Percentiles rank a stretch among this genome's conserved stretches.
These are phyloP conservation scores for Zingel zingel DNA, from an alignment of 2,113 vertebrate genomes.

Conservation along the genomic window DNA sequence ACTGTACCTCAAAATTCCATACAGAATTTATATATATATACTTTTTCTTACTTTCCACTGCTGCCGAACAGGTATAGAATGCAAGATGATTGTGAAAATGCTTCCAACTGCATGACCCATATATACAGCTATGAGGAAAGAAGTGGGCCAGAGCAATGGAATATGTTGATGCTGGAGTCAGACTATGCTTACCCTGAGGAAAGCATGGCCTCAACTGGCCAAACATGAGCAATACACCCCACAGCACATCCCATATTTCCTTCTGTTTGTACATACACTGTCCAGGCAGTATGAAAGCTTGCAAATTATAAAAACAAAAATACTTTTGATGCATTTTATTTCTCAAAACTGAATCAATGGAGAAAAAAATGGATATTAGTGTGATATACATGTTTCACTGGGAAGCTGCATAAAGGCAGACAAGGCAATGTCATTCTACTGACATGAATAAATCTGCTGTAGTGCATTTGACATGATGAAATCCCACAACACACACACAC, in stretches of 20 bases:
- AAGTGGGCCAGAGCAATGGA: conserved; percentile 35
- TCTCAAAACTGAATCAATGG: background rate
- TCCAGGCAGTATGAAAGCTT: background rate
- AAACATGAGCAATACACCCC: conserved; percentile 82
- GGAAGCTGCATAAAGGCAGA: background rate
- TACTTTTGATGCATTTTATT: background rate
- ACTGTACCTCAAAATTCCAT: too few species aligned
- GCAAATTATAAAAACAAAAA: background rate
- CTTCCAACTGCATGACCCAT: conserved; percentile 43
- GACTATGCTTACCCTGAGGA: conserved; percentile 78
- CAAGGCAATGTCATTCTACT: background rate
- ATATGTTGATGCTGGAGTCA: conserved; percentile 24
- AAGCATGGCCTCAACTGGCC: conserved; percentile 88
- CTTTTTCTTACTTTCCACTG: background rate
- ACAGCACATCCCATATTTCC: background rate
- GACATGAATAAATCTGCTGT: conserved; percentile 42
- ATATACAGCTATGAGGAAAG: conserved; percentile 27
- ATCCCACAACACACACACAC: conserved; percentile 5
- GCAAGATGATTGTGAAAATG: conserved; percentile 10
- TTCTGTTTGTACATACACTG: background rate
- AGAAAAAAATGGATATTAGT: background rate
- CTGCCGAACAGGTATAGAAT: background rate
- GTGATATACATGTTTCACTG: background rate
- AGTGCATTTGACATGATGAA: conserved; percentile 28
- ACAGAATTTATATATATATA: too few species aligned